Evolutionary conservation across 2,888 invertebrate genomes (phyloP).

Genomic region (Koerneria pararmatus): DNA sequence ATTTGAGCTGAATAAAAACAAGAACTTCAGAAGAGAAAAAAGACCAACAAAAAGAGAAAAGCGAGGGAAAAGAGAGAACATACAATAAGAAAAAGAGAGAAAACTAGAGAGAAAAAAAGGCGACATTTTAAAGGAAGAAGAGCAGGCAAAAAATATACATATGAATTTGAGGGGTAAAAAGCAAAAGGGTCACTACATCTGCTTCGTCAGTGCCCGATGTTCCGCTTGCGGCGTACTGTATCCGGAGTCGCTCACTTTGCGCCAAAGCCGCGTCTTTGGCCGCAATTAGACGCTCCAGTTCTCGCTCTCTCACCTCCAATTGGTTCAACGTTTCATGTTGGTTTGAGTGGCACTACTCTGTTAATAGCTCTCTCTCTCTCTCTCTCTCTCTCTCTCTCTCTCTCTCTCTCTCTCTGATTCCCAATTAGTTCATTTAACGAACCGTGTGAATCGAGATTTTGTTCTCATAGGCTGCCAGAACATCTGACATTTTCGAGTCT

Average conservation of each 20-base stretch:
- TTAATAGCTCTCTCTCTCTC: not conserved
- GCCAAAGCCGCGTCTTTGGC: conserved; percentile 60
- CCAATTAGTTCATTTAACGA: not conserved
- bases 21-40: no score
- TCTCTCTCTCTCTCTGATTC: not conserved
- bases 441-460: conserved; percentile 36
- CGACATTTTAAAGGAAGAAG: not conserved
- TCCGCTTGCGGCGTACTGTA: conserved; percentile 21
- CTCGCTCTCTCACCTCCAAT: conserved; percentile 51
- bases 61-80: no score
- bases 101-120: not conserved
- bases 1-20: no score
- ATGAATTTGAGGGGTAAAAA: not conserved
- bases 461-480: conserved; percentile 42
- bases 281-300: conserved; percentile 61
- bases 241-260: conserved; percentile 61
- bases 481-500: conserved; percentile 40
- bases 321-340: not conserved
- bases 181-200: conserved; percentile 7
- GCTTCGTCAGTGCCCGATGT: not conserved
- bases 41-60: no score
- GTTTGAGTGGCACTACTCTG: not conserved
- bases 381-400: not conserved
- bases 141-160: no score
- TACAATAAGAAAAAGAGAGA: not conserved